phyloP scores from a whole-genome alignment of 2,888 invertebrate species.

The Heterodera filipjevi region DNA sequence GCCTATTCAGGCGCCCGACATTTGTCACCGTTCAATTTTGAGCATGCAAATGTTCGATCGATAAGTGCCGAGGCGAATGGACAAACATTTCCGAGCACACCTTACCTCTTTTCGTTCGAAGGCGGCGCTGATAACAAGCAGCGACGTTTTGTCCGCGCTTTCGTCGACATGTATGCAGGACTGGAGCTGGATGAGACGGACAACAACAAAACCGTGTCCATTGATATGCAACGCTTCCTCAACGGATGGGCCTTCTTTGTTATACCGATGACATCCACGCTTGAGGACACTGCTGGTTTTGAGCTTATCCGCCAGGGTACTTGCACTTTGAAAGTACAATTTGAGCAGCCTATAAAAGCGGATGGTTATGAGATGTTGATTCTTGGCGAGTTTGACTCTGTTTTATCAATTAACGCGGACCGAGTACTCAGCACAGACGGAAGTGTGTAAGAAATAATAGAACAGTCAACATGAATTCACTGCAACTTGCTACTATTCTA shows the following conservation, averaged over 20 bases:
- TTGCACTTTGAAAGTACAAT: neutral
- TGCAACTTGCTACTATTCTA: slow-evolving; percentile 2
- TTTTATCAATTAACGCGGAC: no score
- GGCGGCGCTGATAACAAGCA: no score
- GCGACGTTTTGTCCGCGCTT: slow-evolving; percentile 1
- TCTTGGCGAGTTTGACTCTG: no score
- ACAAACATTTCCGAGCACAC: neutral
- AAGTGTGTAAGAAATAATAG: neutral
- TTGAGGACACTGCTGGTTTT: neutral
- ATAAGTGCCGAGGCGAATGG: neutral
- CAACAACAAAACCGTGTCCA: neutral
- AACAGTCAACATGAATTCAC: slow-evolving; percentile 13
- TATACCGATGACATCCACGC: slow-evolving; percentile 5
- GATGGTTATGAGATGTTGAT: no score
- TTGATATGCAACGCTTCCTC: neutral
- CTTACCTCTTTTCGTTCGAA: neutral
- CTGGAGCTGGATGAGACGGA: slow-evolving; percentile 6
- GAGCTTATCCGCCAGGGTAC: slow-evolving; percentile 9
- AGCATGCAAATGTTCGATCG: no score
- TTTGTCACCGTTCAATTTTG: neutral
- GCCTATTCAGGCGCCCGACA: neutral
- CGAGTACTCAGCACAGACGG: no score
- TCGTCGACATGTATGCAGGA: slow-evolving; percentile 12
- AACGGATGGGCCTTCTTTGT: slow-evolving; percentile 19
- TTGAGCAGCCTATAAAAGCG: no score